phyloP scores from a whole-genome alignment of 2,797 vertebrate species.

The Sebastes goodei region DNA sequence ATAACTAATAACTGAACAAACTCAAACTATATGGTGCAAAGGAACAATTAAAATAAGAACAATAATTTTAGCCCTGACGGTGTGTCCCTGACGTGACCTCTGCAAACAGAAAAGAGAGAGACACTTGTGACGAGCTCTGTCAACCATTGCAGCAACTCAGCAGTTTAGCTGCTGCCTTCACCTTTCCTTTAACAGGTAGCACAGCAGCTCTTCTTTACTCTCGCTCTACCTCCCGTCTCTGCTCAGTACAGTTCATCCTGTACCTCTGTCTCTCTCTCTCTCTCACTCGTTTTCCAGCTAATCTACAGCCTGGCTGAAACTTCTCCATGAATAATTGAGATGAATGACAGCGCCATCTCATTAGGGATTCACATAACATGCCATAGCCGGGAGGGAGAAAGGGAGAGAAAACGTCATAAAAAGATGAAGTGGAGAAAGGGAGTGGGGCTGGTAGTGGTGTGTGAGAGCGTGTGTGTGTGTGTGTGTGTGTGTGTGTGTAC shows the following conservation, averaged over 20 bases:
- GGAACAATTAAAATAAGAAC: background rate
- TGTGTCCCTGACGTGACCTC: conserved; percentile 21
- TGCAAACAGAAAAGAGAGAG: conserved; percentile 14
- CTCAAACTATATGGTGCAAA: background rate
- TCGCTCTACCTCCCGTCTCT: background rate
- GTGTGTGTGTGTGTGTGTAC: background rate
- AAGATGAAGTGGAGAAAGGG: conserved; percentile 31
- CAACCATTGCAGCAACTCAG: conserved; percentile 58
- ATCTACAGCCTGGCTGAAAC: conserved; percentile 66
- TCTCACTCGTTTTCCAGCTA: conserved; percentile 24
- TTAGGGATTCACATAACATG: conserved; percentile 69
- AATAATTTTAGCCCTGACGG: background rate
- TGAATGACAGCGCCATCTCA: conserved; percentile 64
- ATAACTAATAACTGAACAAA: background rate
- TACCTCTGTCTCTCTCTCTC: background rate
- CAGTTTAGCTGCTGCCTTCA: conserved; percentile 52
- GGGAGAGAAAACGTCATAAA: conserved; percentile 50
- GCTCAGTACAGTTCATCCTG: background rate
- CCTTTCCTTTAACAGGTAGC: conserved; percentile 22
- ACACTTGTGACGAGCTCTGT: conserved; percentile 16
- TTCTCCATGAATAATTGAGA: conserved; percentile 76
- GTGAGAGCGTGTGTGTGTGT: background rate
- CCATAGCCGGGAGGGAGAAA: conserved; percentile 38
- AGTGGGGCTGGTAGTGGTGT: background rate
- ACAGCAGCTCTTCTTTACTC: conserved; percentile 24